Conservation (phyloP, 2,797 vertebrate species). For the Diceros bicornis region DNA sequence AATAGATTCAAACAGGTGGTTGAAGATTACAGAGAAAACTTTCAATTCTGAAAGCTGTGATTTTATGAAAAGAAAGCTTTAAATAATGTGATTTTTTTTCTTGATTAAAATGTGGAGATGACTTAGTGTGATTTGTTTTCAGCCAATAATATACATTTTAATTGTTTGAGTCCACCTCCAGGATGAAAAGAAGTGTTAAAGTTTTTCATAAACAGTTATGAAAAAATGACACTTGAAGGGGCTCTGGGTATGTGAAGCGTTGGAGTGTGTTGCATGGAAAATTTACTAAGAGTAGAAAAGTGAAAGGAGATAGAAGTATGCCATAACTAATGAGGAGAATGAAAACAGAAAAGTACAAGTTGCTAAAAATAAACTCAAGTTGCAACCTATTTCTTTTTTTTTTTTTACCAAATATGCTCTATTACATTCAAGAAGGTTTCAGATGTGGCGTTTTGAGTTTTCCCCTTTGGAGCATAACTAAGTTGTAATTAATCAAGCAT, state of each 20-base stretch:
- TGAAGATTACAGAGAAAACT: not conserved
- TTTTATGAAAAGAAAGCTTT: constrained; percentile 14
- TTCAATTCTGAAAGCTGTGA: not conserved
- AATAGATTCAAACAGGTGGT: not conserved
- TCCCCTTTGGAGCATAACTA: not conserved
- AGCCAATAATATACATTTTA: not conserved
- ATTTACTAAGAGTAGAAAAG: not conserved
- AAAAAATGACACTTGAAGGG: not conserved
- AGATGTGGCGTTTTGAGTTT: not conserved
- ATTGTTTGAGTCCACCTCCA: not conserved
- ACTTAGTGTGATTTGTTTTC: not conserved
- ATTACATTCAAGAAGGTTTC: not conserved
- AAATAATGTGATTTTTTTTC: not conserved
- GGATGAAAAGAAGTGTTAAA: not conserved
- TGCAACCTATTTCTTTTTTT: not conserved
- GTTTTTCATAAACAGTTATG: not conserved
- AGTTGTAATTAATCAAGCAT: not conserved
- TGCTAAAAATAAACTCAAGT: not conserved
- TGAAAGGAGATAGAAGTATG: not conserved
- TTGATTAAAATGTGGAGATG: not conserved
- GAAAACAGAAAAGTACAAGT: not conserved
- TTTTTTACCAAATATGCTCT: not conserved
- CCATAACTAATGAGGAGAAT: not conserved
- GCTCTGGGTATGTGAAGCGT: not conserved
- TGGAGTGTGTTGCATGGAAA: not conserved